Percentiles rank a stretch among this genome's conserved stretches.
These are phyloP conservation scores for Fringilla coelebs DNA, from an alignment of 2,797 vertebrate species.

Conservation along the genomic window DNA sequence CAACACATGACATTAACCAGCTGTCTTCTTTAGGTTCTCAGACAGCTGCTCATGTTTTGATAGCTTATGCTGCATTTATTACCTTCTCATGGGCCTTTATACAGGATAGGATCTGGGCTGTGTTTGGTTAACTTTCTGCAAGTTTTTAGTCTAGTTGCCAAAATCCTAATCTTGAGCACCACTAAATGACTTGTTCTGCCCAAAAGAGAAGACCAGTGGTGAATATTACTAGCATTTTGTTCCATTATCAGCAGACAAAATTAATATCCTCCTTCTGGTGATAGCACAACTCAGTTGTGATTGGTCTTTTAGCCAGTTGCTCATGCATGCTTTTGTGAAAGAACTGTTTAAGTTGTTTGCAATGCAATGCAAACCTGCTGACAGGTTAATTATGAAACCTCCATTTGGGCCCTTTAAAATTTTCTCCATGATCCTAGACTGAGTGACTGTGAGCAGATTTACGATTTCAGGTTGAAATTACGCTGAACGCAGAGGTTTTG, in stretches of 20 bases:
- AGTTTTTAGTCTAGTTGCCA: neutral
- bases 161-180: neutral
- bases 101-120: neutral
- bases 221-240: neutral
- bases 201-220: neutral
- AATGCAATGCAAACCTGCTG: constrained; percentile 57
- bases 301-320: neutral
- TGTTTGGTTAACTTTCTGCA: neutral
- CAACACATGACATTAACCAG: neutral
- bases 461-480: constrained; percentile 5
- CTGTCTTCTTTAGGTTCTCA: neutral
- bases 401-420: constrained; percentile 81
- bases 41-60: neutral
- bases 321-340: neutral
- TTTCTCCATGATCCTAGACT: constrained; percentile 64
- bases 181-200: neutral
- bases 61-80: neutral
- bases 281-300: neutral
- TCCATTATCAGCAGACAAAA: neutral
- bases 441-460: constrained; percentile 46
- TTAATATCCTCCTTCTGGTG: neutral
- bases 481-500: neutral
- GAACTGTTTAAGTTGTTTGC: neutral
- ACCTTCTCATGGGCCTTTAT: neutral
- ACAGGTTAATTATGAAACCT: constrained; percentile 80